phyloP scores from a whole-genome alignment of 2,113 vertebrate genomes.

The Eidolon helvum region DNA sequence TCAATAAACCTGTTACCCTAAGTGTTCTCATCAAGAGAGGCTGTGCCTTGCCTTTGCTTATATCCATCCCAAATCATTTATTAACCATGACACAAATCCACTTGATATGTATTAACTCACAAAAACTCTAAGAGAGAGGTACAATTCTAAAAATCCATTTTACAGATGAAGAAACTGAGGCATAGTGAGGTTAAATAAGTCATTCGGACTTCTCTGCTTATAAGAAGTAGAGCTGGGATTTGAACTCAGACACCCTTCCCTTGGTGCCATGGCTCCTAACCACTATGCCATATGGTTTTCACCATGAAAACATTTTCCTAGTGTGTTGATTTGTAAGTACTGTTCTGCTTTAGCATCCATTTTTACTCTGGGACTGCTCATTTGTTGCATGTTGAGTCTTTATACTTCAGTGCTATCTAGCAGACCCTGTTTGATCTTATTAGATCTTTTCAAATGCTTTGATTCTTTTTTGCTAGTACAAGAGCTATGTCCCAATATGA shows the following conservation, averaged over 20 bases:
- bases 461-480: not conserved
- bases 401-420: not conserved
- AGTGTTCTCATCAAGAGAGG: not conserved
- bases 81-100: not conserved
- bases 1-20: no score
- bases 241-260: not conserved
- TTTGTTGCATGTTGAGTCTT: not conserved
- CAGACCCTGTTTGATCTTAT: not conserved
- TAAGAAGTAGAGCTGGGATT: not conserved
- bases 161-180: not conserved
- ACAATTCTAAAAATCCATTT: not conserved
- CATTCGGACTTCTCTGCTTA: not conserved
- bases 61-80: not conserved
- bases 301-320: accelerated
- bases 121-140: not conserved
- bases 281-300: accelerated
- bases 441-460: not conserved
- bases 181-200: not conserved
- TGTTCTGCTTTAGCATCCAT: not conserved
- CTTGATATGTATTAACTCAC: not conserved
- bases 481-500: not conserved
- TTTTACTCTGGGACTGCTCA: not conserved
- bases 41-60: accelerated
- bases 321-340: no score
- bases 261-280: not conserved